These are phyloP conservation scores for Zosterops borbonicus DNA, from an alignment of 2,113 vertebrate species.

Conservation along the genomic window DNA sequence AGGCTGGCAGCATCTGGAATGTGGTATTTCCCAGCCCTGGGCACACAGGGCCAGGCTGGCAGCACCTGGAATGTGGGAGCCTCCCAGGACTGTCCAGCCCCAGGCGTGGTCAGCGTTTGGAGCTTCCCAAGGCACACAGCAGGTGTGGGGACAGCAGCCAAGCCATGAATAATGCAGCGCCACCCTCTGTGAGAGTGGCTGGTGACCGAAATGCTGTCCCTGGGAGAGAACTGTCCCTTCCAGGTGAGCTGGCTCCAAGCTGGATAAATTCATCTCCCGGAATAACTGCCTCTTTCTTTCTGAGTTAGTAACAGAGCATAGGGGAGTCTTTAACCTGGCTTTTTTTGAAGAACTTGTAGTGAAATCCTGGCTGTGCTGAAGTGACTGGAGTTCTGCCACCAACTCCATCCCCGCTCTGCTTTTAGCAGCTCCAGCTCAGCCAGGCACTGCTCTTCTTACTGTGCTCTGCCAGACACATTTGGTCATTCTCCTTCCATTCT, in stretches of 20 bases:
- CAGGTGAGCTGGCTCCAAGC: background rate
- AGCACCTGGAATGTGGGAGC: background rate
- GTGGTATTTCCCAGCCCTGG: background rate
- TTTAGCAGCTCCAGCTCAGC: background rate
- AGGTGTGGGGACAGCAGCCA: background rate
- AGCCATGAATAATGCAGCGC: background rate
- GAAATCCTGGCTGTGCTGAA: background rate
- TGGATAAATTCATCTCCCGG: background rate
- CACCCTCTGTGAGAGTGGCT: rapidly evolving
- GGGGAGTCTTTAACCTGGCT: background rate
- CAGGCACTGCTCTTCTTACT: background rate
- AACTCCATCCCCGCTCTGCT: background rate
- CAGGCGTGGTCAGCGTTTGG: background rate
- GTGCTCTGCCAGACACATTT: conserved; percentile 4
- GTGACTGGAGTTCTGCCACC: conserved; percentile 33
- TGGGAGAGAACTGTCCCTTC: background rate
- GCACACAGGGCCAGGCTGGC: background rate
- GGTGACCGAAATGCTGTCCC: background rate
- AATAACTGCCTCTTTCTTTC: background rate
- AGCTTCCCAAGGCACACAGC: rapidly evolving
- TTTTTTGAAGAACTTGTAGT: background rate
- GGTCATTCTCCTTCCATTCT: background rate
- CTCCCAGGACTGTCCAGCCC: background rate
- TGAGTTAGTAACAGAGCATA: background rate
- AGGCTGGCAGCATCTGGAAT: background rate